Base-by-base conservation (phyloP, 2,888 invertebrate genomes). In the Anthophora plumipes region DNA sequence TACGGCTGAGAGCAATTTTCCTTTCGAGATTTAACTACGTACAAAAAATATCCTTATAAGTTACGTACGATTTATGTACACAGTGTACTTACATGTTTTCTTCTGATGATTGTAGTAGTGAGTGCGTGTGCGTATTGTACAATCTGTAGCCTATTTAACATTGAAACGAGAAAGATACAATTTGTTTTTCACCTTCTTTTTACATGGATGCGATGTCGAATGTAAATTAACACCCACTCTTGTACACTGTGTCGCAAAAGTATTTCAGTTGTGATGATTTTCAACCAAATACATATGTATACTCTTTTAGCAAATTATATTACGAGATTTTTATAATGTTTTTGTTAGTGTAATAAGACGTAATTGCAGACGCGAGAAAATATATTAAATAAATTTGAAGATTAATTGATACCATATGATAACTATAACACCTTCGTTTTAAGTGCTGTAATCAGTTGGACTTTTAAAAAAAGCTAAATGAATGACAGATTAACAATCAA, bases 11-110 rank as follows among this genome's bases (percentile, higher is more conserved):
- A 77, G 74, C 68, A 6, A 57, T 75, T 63, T 82, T 63, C 59
- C 63, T 71, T 46, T 59, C n/a, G 54, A 61, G 79, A 75, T 68
- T 86, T 68, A 64, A 55, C 74, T 87, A 84, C 78, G 88, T 87
- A 88, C 88, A 88, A 87, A 87, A 87, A 85, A 87, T 87, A 87
- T 77, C 63, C 82, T 87, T 87, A 87, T 70, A 48, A 74, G 63
- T 77, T 87, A 87, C 60, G 57, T 77, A 84, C 79, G 74, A 43
- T 57, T 73, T 87, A 86, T 86, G 77, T 87, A 88, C 85, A 87
- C 80, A 80, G 43, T 73, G 80, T 85, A 82, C 71, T 73, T 80
- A 82, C 64, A 80, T 81, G 77, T 79, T 73, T 80, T 50, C 63
- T 77, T 31, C 82, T 73, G 72, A 80, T 82, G 87, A 87, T 87